These are phyloP conservation scores for Lasiommata megera DNA, from an alignment of 2,888 invertebrate species.

Conservation along the genomic window DNA sequence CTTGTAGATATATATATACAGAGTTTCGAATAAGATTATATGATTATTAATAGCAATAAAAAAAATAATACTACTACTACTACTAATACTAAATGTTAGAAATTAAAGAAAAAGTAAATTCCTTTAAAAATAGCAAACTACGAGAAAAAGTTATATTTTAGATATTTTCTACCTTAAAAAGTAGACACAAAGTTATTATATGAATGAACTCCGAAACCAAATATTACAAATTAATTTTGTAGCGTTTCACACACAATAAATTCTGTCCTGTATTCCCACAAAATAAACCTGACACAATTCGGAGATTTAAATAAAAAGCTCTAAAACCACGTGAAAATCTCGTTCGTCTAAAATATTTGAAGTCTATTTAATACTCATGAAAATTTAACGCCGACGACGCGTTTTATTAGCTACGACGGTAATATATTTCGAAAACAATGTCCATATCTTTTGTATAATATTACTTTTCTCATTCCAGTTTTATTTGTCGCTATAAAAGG, in stretches of 20 bases:
- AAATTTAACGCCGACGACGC: slow-evolving; percentile 22
- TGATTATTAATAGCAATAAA: too few species aligned
- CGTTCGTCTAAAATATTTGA: slow-evolving; percentile 17
- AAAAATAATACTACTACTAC: too few species aligned
- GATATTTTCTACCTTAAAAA: too few species aligned
- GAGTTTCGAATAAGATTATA: too few species aligned
- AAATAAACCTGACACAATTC: slow-evolving; percentile 9
- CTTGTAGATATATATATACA: too few species aligned
- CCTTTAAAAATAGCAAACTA: too few species aligned
- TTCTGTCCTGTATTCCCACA: slow-evolving; percentile 5
- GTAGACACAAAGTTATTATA: too few species aligned
- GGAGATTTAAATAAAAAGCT: slow-evolving; percentile 16
- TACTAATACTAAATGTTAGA: too few species aligned
- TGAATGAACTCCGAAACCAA: too few species aligned
- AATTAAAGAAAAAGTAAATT: too few species aligned
- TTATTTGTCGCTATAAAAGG: slow-evolving; percentile 76
- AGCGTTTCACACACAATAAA: slow-evolving; percentile 2
- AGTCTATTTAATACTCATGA: slow-evolving; percentile 26
- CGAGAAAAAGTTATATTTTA: too few species aligned
- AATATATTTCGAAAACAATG: slow-evolving; percentile 50
- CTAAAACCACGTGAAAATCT: slow-evolving; percentile 11
- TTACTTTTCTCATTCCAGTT: slow-evolving; percentile 69
- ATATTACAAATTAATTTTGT: too few species aligned
- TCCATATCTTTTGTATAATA: slow-evolving; percentile 65
- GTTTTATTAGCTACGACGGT: slow-evolving; percentile 31